phyloP scores from a whole-genome alignment of 2,113 vertebrate species.

The Gobius niger region DNA sequence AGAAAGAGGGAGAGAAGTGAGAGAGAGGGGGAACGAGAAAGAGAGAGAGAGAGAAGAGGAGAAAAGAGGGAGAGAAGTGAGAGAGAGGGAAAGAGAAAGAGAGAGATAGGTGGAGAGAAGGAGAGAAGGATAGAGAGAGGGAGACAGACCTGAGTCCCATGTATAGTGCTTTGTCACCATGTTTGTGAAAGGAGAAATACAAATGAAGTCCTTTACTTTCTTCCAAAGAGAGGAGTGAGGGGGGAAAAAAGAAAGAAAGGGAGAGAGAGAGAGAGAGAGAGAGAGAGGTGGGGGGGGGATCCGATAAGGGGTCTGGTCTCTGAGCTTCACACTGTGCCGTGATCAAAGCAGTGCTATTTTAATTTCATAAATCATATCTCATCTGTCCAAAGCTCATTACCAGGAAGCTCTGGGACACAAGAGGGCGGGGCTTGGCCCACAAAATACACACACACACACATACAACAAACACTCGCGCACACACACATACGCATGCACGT shows the following conservation, averaged over 20 bases:
- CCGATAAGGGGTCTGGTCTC: neutral
- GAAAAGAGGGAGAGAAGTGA: constrained; percentile 18
- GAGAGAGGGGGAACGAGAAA: constrained; percentile 16
- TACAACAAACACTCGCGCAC: too few relatives aligned
- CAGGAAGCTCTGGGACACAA: too few relatives aligned
- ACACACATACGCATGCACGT: too few relatives aligned
- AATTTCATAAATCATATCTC: too few relatives aligned
- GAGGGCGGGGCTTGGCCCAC: too few relatives aligned
- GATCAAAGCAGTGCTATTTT: neutral
- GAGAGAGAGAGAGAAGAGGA: constrained; percentile 34
- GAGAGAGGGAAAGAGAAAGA: constrained; percentile 35
- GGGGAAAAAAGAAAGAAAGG: too few relatives aligned
- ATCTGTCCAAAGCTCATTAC: too few relatives aligned
- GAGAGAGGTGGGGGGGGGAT: neutral
- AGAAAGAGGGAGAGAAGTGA: neutral
- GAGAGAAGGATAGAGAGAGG: neutral
- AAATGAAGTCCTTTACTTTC: too few relatives aligned
- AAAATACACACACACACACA: too few relatives aligned
- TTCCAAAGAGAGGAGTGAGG: neutral
- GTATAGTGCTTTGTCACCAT: too few relatives aligned
- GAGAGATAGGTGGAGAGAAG: neutral
- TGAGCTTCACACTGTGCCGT: neutral
- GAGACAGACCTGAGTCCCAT: neutral
- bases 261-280: neutral
- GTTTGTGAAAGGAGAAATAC: too few relatives aligned